Evolutionary conservation across 2,797 vertebrate genomes (phyloP).

Genomic region (Adrianichthys oophorus): DNA sequence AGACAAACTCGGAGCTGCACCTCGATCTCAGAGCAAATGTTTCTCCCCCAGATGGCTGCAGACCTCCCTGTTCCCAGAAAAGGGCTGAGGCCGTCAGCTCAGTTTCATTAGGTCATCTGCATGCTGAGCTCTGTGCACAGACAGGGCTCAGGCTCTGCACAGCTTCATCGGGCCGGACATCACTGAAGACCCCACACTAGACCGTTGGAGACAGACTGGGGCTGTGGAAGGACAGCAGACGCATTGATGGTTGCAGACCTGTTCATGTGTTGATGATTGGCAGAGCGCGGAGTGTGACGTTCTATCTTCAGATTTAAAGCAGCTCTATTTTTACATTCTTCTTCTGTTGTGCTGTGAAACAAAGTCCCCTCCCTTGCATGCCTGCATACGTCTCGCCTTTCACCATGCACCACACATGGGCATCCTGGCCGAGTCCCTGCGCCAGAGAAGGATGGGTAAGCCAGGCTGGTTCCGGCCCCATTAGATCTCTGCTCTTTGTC

Average conservation of each 20-base stretch:
- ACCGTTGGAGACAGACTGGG: slow-evolving; percentile 47
- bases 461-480: slow-evolving; percentile 60
- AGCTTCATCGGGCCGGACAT: slow-evolving; percentile 64
- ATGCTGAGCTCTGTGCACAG: slow-evolving; percentile 5
- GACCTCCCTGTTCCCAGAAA: slow-evolving; percentile 2
- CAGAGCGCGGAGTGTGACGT: slow-evolving; percentile 8
- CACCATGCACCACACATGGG: slow-evolving; percentile 63
- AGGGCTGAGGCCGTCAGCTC: background rate
- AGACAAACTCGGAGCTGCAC: background rate
- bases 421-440: slow-evolving; percentile 56
- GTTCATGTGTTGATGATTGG: background rate
- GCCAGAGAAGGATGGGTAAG: slow-evolving; percentile 55
- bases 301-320: slow-evolving; percentile 42
- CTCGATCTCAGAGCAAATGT: background rate
- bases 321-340: slow-evolving; percentile 34
- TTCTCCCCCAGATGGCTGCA: background rate
- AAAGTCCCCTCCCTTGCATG: slow-evolving; percentile 24
- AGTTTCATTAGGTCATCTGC: background rate
- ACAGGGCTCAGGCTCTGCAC: slow-evolving; percentile 31
- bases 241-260: background rate
- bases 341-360: slow-evolving; percentile 33
- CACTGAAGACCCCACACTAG: slow-evolving; percentile 49
- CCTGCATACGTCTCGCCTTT: slow-evolving; percentile 57
- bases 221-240: slow-evolving; percentile 3
- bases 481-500: slow-evolving; percentile 69